Base-by-base conservation (phyloP, 2,888 invertebrate species). In the Synergus itoensis region DNA sequence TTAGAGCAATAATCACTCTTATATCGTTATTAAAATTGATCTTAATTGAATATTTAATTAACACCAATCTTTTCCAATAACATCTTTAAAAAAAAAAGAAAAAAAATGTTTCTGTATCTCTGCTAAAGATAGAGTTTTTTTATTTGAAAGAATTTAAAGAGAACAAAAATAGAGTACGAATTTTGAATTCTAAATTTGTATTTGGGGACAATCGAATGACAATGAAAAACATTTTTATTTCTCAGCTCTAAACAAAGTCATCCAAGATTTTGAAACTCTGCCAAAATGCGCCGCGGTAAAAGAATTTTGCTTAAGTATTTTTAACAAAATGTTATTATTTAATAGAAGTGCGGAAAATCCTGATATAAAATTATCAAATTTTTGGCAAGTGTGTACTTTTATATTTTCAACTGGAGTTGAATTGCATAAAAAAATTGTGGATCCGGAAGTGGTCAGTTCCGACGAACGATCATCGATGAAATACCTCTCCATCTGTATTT, bases 401-500 rank as follows among this genome's bases (percentile, higher is more conserved):
- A 53, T n/a, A 53, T 60, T 4, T 21, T 12, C 18, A 60, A 60
- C 4, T 12, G 21, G 21, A 12, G 11, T 21, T 12, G 21, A 21
- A 21, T 60, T 60, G 60, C 11, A 18, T 2, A 79, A 62, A 77
- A 76, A 41, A 63, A 69, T 48, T 41, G 60, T 53, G 43, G 40
- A 48, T 28, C 28, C 28, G 69, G 28, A 69, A 63, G 60, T 41
- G 28, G 43, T 14, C 16, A 16, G 77, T 78, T 80, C 79, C 77
- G 67, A 64, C n/a, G 69, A 79, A 78, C 78, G 67, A 69, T 53
- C 36, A 76, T 63, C 82, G 80, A 80, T 81, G 82, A 80, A 77
- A 80, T 79, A 80, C 79, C 79, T 78, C 80, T 80, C 83, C 63
- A 79, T 81, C 78, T 82, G 83, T 85, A 85, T 86, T 84, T 85